phyloP scores from a whole-genome alignment of 1,140 invertebrate species.

The Eciton burchellii region DNA sequence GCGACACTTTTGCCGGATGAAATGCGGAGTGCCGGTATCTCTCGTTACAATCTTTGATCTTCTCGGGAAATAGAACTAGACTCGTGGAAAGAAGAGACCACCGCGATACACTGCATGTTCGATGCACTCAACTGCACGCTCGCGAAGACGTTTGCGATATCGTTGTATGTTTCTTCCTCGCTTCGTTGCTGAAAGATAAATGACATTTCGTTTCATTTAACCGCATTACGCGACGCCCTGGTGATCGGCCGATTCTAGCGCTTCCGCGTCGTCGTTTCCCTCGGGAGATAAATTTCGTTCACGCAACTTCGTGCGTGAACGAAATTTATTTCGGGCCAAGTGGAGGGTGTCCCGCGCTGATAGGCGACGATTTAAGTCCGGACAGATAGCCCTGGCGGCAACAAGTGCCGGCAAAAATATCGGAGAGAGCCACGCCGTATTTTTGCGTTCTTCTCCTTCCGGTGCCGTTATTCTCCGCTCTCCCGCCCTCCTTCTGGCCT shows the following conservation, averaged over 20 bases:
- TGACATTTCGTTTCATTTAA: constrained; percentile 44
- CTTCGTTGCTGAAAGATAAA: constrained; percentile 15
- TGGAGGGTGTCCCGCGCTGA: constrained; percentile 34
- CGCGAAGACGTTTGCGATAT: not conserved
- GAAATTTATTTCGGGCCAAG: constrained; percentile 48
- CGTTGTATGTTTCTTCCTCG: constrained; percentile 2
- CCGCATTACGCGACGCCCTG: constrained; percentile 34
- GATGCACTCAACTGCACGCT: not conserved
- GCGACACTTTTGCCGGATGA: constrained; percentile 23
- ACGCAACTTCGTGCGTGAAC: constrained; percentile 39
- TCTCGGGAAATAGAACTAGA: constrained; percentile 19
- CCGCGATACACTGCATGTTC: not conserved
- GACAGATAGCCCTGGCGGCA: constrained; percentile 40
- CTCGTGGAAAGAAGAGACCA: not conserved
- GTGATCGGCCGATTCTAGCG: constrained; percentile 33
- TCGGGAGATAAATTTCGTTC: constrained; percentile 49
- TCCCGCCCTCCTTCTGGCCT: too few relatives aligned
- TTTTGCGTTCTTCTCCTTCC: constrained; percentile 21
- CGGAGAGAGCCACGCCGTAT: not conserved
- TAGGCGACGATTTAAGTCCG: constrained; percentile 56
- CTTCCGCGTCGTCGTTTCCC: constrained; percentile 30
- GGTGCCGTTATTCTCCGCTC: not conserved
- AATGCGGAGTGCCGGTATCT: not conserved
- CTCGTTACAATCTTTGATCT: constrained; percentile 27
- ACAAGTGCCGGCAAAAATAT: constrained; percentile 52